These are phyloP conservation scores for Callorhinus ursinus DNA, from an alignment of 2,113 vertebrate genomes.

Conservation along the genomic window DNA sequence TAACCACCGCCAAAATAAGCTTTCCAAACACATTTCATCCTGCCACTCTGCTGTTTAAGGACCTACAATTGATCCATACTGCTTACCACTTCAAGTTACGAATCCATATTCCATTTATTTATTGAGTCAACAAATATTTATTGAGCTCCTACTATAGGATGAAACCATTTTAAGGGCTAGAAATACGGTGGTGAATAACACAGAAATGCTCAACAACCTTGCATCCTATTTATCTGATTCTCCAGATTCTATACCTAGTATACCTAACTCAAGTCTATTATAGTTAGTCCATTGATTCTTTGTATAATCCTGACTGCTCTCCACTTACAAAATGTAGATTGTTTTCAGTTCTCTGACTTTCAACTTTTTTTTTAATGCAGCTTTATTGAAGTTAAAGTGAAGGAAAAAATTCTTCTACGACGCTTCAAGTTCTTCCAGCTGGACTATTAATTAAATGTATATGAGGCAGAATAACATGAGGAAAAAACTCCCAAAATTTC, in stretches of 20 bases:
- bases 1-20: background rate
- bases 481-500: background rate
- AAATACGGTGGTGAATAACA: background rate
- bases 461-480: background rate
- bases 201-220: background rate
- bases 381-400: background rate
- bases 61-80: background rate
- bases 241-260: background rate
- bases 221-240: background rate
- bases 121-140: background rate
- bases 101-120: background rate
- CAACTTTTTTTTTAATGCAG: background rate
- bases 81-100: background rate
- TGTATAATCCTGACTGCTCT: background rate
- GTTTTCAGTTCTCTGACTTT: background rate
- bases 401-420: background rate
- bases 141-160: background rate
- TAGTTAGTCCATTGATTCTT: background rate
- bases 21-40: background rate
- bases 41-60: background rate
- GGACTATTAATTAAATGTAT: background rate
- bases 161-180: background rate
- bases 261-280: background rate
- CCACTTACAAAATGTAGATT: background rate
- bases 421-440: background rate